Evolutionary conservation across 1,140 invertebrate genomes (phyloP).

Genomic region (Elymnias hypermnestra): DNA sequence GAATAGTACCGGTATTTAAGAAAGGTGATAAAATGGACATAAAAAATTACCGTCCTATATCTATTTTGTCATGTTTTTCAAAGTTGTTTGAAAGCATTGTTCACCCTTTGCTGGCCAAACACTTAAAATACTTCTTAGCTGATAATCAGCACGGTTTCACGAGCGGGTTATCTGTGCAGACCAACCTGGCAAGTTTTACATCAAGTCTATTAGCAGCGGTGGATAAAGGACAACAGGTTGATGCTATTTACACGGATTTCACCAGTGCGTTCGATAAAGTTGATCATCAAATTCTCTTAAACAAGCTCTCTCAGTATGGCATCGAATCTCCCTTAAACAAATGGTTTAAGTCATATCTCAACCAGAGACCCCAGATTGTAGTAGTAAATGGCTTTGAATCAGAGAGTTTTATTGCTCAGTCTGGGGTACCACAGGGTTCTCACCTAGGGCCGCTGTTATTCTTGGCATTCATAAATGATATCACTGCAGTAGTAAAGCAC

Average conservation of each 20-base stretch:
- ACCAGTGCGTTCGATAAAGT: too few species aligned
- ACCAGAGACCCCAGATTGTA: too few species aligned
- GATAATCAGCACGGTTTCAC: slow-evolving; percentile 11
- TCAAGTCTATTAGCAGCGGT: neutral
- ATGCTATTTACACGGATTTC: neutral
- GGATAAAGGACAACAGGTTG: slow-evolving; percentile 4
- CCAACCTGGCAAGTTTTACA: slow-evolving; percentile 10
- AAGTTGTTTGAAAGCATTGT: slow-evolving; percentile 16
- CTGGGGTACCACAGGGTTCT: too few species aligned
- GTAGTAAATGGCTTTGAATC: too few species aligned
- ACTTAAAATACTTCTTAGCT: neutral
- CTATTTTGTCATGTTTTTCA: slow-evolving; percentile 13
- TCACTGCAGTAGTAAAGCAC: too few species aligned
- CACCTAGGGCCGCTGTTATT: too few species aligned
- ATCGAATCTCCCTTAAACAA: too few species aligned
- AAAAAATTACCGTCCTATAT: slow-evolving; percentile 15
- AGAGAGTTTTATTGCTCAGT: too few species aligned
- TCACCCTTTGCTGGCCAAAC: slow-evolving; percentile 1
- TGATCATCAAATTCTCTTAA: too few species aligned
- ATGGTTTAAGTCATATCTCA: too few species aligned
- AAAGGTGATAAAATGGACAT: slow-evolving; percentile 1
- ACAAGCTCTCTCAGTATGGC: too few species aligned
- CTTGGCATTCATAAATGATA: too few species aligned
- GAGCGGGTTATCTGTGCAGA: slow-evolving; percentile 1
- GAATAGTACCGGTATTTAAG: slow-evolving; percentile 10